Evolutionary conservation across 1,140 invertebrate genomes (phyloP).

Genomic region (Drosophila leontia): DNA sequence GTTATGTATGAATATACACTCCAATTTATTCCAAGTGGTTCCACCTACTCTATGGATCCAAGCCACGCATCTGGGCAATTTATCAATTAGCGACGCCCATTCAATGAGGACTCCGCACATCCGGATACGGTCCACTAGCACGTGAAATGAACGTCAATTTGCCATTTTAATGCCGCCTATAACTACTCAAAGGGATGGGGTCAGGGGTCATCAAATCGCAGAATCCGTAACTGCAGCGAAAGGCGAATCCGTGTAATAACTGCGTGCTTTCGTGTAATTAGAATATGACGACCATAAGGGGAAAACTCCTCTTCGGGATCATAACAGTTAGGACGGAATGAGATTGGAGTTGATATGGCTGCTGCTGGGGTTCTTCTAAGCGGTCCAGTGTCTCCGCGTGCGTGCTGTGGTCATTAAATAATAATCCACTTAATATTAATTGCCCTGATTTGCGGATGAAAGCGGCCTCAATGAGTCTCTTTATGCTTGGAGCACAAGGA

Average conservation of each 20-base stretch:
- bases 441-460: constrained; percentile 70
- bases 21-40: constrained; percentile 28
- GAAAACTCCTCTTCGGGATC: constrained; percentile 51
- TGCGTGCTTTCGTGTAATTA: constrained; percentile 78
- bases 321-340: constrained; percentile 71
- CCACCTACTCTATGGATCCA: constrained; percentile 16
- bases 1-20: neutral
- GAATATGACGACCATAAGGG: constrained; percentile 66
- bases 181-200: constrained; percentile 45
- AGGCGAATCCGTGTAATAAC: constrained; percentile 66
- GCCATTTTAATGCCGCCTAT: constrained; percentile 62
- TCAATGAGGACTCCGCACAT: constrained; percentile 55
- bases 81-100: constrained; percentile 81
- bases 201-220: constrained; percentile 66
- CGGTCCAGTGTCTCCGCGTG: constrained; percentile 46
- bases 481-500: neutral
- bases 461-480: constrained; percentile 23
- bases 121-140: constrained; percentile 59
- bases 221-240: constrained; percentile 30
- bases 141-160: constrained; percentile 77
- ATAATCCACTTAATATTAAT: constrained; percentile 84
- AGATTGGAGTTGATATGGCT: constrained; percentile 59
- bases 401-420: constrained; percentile 81
- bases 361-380: neutral
- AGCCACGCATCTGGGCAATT: constrained; percentile 72